Evolutionary conservation across 2,113 vertebrate species (phyloP), one percentile per base, ranked within the genome.

Genomic region (Prionailurus viverrinus): DNA sequence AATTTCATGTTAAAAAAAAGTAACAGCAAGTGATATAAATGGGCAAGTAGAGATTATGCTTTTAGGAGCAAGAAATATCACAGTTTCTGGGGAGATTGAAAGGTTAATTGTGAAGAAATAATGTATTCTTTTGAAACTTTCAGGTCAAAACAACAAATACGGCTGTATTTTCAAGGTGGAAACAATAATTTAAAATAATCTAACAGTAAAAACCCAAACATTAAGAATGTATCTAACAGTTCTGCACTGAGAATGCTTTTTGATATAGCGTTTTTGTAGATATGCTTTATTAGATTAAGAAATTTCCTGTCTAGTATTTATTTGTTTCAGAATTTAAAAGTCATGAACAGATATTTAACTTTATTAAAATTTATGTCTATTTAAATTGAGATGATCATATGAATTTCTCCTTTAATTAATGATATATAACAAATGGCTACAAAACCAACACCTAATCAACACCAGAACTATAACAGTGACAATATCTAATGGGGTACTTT

Each of bases 251-350:
- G 23, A 86, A 76, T 94, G 33, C 4, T 65, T 87, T 92, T 29
- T 55, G 13, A 73, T 27, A 45, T 45, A 53, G 8, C 1, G 33
- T 61, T 83, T 80, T 23, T 21, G 29, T 71, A 53, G 36, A 87
- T 5, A 58, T 1, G 29, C 63, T 91, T 88, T 51, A 63, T 84
- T 86, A 81, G 12, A 45, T 85, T 81, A 87, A 95, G n/a, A 25
- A 84, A 5, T 36, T 93, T 79, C 2, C 6, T 3, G 74, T 81
- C 8, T 66, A 79, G 78, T n/a, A 41, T 73, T 74, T 66, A 76
- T 58, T 96, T 96, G 13, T 11, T 91, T n/a, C 1, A 58, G 41
- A 95, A 79, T 29, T 65, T 80, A 45, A 63, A 94, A 94, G 65
- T 65, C 15, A 29, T 48, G 19, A 92, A 14, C 78, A 71, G 51